Conservation (phyloP, 2,888 invertebrate species). For the Therioaphis trifolii region DNA sequence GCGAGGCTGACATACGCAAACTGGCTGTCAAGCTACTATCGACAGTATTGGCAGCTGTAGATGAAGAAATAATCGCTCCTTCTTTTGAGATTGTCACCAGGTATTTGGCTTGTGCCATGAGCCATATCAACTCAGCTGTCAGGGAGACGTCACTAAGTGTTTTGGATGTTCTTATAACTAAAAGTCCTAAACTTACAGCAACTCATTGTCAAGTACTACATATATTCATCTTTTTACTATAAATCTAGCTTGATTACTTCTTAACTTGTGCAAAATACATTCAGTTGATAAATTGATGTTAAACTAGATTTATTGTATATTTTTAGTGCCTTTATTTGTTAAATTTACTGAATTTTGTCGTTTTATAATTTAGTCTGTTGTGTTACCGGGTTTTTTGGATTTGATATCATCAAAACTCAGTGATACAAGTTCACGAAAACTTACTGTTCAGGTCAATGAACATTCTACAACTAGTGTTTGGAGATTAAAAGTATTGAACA, state of each 20-base stretch:
- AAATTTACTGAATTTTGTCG: too few species aligned
- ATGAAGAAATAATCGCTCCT: slow-evolving; percentile 74
- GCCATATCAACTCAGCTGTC: slow-evolving; percentile 82
- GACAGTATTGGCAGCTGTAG: slow-evolving; percentile 67
- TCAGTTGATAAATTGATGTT: too few species aligned
- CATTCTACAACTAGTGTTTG: slow-evolving; percentile 82
- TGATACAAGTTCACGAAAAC: slow-evolving; percentile 68
- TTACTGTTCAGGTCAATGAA: slow-evolving; percentile 62
- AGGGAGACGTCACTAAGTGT: slow-evolving; percentile 86
- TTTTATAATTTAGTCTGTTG: slow-evolving; percentile 59
- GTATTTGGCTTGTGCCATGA: slow-evolving; percentile 89
- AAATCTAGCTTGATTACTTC: too few species aligned
- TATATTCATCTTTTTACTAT: not conserved
- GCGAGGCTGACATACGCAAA: slow-evolving; percentile 73
- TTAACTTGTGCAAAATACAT: too few species aligned
- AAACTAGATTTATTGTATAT: too few species aligned
- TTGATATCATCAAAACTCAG: slow-evolving; percentile 77
- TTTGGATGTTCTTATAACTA: slow-evolving; percentile 80
- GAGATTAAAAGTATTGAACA: slow-evolving; percentile 80
- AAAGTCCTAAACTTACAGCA: slow-evolving; percentile 76
- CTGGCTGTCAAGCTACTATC: slow-evolving; percentile 71
- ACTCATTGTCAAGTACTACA: slow-evolving; percentile 72
- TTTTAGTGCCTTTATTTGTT: too few species aligned
- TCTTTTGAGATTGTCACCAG: slow-evolving; percentile 83
- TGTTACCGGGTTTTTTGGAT: slow-evolving; percentile 83